These are phyloP conservation scores for Loriculus beryllinus DNA, from an alignment of 2,797 vertebrate genomes.

Conservation along the genomic window DNA sequence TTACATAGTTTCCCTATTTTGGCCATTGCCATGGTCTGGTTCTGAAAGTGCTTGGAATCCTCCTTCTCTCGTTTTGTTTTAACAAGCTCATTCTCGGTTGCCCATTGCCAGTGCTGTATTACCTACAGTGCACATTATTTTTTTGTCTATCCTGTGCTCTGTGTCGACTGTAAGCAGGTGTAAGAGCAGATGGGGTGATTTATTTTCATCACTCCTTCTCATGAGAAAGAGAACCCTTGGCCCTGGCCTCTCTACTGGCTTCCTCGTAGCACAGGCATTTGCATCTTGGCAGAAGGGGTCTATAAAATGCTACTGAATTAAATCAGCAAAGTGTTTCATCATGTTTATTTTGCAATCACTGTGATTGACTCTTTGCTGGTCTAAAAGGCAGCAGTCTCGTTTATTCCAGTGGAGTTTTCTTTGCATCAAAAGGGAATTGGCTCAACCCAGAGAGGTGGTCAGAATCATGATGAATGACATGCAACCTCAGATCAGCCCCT, in stretches of 20 bases:
- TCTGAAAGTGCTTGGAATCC: slow-evolving; percentile 66
- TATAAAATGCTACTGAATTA: slow-evolving; percentile 17
- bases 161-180: not conserved
- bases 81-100: slow-evolving; percentile 23
- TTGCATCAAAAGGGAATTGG: not conserved
- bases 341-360: not conserved
- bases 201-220: slow-evolving; percentile 44
- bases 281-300: not conserved
- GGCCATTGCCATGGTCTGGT: slow-evolving; percentile 63
- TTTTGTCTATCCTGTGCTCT: not conserved
- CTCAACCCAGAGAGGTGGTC: not conserved
- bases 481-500: not conserved
- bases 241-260: not conserved
- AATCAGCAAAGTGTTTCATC: not conserved
- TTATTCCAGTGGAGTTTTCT: not conserved
- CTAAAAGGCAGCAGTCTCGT: not conserved
- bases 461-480: not conserved
- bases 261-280: not conserved
- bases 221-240: not conserved
- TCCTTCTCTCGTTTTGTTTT: slow-evolving; percentile 60
- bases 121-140: not conserved
- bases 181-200: slow-evolving; percentile 31
- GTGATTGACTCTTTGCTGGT: not conserved
- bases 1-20: slow-evolving; percentile 73
- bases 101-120: not conserved